Base-by-base conservation (phyloP, 2,888 invertebrate species). In the Acronicta psi region DNA sequence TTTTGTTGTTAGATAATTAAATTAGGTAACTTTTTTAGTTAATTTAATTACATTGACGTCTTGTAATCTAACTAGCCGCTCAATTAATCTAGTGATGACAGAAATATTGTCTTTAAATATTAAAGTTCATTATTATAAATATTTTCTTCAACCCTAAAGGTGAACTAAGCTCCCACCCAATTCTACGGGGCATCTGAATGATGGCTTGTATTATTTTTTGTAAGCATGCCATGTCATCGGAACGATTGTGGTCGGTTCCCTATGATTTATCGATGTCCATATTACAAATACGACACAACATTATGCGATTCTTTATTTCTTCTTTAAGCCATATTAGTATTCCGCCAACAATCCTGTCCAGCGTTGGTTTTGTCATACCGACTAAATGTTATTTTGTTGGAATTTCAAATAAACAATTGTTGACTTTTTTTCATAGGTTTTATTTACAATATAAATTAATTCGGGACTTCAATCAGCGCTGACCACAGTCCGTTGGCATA, bases 211-310 rank as follows among this genome's bases (percentile, higher is more conserved):
- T 91, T 91, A 90, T 92, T 94, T 94, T 94, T 94, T 94, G 92
- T 88, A 81, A 77, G 85, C 88, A 92, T 92, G 85, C 93, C 93
- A 94, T 92, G 93, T 93, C 93, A 93, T 91, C 92, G 93, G 92
- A 87, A 90, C 93, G 93, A 92, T 90, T 93, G 93, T 93, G 90
- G 90, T 89, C 92, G 78, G 87, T 91, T 90, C 93, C 90, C 93
- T 93, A 94, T 94, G 93, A 94, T 93, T 93, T 93, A 94, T 93
- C 87, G 93, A 89, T 86, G 92, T 89, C 91, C 93, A 92, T 92
- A 92, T 92, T 92, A 93, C 93, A 93, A 94, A 94, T 94, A 92
- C 93, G 91, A 94, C 91, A 93, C 89, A 91, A 88, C 85, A 92
- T 93, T 92, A 92, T 92, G 86, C 90, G 86, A 88, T 91, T 90